Conservation (phyloP, 1,140 invertebrate genomes). For the Arion vulgaris region DNA sequence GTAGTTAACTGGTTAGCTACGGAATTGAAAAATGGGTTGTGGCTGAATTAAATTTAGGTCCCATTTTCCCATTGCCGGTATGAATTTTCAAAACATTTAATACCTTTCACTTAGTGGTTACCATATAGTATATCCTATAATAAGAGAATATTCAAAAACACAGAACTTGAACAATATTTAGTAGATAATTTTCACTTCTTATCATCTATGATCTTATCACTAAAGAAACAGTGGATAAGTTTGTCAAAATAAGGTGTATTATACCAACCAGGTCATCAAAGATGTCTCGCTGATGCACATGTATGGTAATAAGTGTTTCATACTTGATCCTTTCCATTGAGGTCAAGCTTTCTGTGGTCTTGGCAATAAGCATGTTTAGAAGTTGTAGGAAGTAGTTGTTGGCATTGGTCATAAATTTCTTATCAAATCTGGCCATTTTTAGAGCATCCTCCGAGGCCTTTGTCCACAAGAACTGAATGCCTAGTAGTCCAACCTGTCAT, state of each 20-base stretch:
- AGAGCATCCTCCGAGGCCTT: slow-evolving; percentile 91
- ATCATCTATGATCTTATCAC: too few relatives aligned
- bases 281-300: slow-evolving; percentile 97
- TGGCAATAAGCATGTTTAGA: slow-evolving; percentile 93
- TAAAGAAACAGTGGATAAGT: too few relatives aligned
- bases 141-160: too few relatives aligned
- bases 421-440: slow-evolving; percentile 88
- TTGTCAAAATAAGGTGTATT: not conserved
- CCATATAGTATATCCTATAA: too few relatives aligned
- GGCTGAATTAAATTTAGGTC: too few relatives aligned
- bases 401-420: slow-evolving; percentile 94
- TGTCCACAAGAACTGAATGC: slow-evolving; percentile 98
- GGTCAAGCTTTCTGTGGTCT: slow-evolving; percentile 92
- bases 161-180: too few relatives aligned
- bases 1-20: too few relatives aligned
- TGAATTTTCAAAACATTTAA: too few relatives aligned
- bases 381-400: slow-evolving; percentile 95
- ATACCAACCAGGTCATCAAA: slow-evolving; percentile 87
- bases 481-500: slow-evolving; percentile 87
- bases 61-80: too few relatives aligned
- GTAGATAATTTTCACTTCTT: too few relatives aligned
- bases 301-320: slow-evolving; percentile 96
- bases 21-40: too few relatives aligned
- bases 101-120: too few relatives aligned
- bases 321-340: slow-evolving; percentile 95